These are phyloP conservation scores for Hippocampus guttulatus DNA, from an alignment of 2,113 vertebrate genomes.

Conservation along the genomic window DNA sequence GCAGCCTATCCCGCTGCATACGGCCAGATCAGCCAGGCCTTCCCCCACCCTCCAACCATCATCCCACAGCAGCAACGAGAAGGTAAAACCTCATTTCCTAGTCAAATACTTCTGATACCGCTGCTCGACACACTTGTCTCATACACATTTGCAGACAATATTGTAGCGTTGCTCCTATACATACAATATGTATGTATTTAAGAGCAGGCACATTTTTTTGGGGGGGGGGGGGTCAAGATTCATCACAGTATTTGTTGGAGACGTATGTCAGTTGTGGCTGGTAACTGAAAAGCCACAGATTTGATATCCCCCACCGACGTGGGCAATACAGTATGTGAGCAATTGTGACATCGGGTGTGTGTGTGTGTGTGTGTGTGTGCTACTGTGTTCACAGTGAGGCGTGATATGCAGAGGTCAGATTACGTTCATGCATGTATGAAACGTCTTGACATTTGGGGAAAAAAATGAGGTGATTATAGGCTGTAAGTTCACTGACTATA, in stretches of 20 bases:
- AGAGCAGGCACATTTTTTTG: neutral
- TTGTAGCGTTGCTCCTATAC: no score
- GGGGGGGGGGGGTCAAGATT: neutral
- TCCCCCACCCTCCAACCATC: conserved; percentile 97
- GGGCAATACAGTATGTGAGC: neutral
- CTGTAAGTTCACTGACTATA: conserved; percentile 1
- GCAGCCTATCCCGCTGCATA: conserved; percentile 99
- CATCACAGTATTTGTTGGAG: neutral
- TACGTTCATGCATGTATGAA: neutral
- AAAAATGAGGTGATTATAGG: neutral
- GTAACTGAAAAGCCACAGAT: neutral
- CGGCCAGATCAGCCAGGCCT: conserved; percentile 98
- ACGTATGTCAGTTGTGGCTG: neutral
- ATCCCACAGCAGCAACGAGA: conserved; percentile 99
- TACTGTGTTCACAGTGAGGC: neutral
- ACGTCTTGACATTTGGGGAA: neutral
- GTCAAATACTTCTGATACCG: neutral
- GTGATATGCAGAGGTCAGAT: neutral
- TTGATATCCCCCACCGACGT: neutral
- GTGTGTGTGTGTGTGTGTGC: neutral
- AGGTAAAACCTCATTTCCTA: conserved; percentile 74
- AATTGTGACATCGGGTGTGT: neutral
- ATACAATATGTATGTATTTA: neutral
- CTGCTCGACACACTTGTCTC: neutral
- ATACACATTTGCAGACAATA: neutral